Percentiles rank a stretch among this genome's conserved stretches.
Conservation (phyloP, 2,797 vertebrate genomes). For the Thaleichthys pacificus region DNA sequence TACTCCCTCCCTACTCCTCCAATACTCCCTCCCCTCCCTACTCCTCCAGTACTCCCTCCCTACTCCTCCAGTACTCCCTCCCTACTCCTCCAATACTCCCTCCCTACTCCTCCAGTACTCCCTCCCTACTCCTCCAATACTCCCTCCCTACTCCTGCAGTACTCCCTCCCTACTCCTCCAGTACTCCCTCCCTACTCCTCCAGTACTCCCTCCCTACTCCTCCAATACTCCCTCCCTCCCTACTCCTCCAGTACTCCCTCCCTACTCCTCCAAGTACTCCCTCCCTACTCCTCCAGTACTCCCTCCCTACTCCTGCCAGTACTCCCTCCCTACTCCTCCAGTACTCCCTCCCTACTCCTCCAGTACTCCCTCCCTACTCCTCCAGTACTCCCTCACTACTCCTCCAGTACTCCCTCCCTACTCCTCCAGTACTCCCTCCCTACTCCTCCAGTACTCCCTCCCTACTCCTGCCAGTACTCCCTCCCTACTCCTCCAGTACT, state of each 20-base stretch:
- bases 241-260: too few species aligned
- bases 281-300: slow-evolving; percentile 22
- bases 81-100: too few species aligned
- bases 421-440: slow-evolving; percentile 18
- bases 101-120: too few species aligned
- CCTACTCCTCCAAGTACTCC: neutral
- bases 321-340: neutral
- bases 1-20: neutral
- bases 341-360: neutral
- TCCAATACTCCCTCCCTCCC: too few species aligned
- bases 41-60: slow-evolving; percentile 18
- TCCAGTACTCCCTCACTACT: neutral
- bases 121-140: neutral
- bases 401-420: neutral
- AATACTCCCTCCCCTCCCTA: slow-evolving; percentile 1
- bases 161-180: neutral
- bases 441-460: neutral
- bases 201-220: too few species aligned
- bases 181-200: neutral
- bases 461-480: too few species aligned
- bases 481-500: too few species aligned
- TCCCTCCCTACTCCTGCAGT: slow-evolving; percentile 18
- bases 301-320: neutral
- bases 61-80: neutral
- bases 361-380: too few species aligned